These are phyloP conservation scores for Bruchidius siliquastri DNA, from an alignment of 2,888 invertebrate genomes.

Conservation along the genomic window DNA sequence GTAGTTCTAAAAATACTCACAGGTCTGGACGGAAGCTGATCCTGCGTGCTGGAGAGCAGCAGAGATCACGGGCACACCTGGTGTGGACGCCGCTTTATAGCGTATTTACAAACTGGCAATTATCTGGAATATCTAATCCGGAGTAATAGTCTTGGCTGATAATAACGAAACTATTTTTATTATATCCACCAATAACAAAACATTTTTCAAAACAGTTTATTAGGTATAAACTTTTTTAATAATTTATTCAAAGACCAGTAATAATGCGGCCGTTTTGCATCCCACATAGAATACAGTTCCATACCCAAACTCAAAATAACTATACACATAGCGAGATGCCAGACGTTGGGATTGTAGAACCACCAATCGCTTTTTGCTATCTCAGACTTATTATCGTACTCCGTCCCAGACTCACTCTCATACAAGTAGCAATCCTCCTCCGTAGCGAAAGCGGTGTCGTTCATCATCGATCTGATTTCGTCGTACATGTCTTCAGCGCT, in stretches of 20 bases:
- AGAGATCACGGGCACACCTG: too few species aligned
- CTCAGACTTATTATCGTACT: not conserved
- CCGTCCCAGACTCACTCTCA: not conserved
- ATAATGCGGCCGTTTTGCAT: not conserved
- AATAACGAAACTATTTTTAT: too few species aligned
- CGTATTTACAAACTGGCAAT: too few species aligned
- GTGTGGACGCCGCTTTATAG: too few species aligned
- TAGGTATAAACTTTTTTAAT: not conserved
- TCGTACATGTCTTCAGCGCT: slow-evolving; percentile 5
- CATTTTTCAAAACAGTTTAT: not conserved
- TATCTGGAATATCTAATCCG: too few species aligned
- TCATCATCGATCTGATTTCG: not conserved
- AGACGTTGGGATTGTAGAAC: not conserved
- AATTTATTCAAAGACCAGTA: not conserved
- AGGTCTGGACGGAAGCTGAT: too few species aligned
- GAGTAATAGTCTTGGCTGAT: too few species aligned
- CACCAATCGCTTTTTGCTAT: not conserved
- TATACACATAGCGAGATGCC: not conserved
- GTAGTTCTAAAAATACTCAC: too few species aligned
- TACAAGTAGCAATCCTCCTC: not conserved
- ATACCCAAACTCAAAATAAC: not conserved
- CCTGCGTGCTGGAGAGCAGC: too few species aligned
- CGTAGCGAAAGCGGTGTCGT: not conserved
- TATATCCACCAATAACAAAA: not conserved
- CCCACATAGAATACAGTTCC: not conserved